phyloP scores from a whole-genome alignment of 2,113 vertebrate species.

The Acrocephalus kingi region DNA sequence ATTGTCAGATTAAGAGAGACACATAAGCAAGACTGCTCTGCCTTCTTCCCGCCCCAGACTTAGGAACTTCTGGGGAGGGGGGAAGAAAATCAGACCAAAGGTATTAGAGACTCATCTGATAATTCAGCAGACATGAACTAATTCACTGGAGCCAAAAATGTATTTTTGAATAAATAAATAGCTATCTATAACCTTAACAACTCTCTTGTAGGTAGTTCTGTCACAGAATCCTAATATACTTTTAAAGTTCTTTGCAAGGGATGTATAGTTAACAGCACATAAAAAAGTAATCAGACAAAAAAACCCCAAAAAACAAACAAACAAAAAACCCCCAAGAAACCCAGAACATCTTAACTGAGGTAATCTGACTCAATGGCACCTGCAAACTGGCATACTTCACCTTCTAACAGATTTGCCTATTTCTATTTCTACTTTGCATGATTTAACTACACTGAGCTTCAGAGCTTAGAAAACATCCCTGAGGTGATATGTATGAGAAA shows the following conservation, averaged over 20 bases:
- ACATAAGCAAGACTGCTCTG: not conserved
- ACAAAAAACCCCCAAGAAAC: not conserved
- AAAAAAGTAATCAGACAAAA: not conserved
- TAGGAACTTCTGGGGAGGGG: fast-evolving
- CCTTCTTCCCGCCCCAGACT: fast-evolving
- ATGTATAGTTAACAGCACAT: not conserved
- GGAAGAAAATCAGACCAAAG: not conserved
- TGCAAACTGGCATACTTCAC: not conserved
- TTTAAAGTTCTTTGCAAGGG: not conserved
- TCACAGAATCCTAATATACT: not conserved
- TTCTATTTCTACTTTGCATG: not conserved
- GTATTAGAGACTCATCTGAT: not conserved
- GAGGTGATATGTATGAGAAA: not conserved
- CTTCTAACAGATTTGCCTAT: not conserved
- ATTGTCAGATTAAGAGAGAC: not conserved
- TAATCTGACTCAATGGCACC: not conserved
- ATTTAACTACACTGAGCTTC: not conserved
- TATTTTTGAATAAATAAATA: not conserved
- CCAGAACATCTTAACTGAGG: not conserved
- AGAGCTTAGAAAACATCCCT: not conserved
- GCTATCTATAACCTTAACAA: not conserved
- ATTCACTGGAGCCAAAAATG: not conserved
- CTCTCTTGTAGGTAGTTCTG: not conserved
- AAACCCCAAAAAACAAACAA: too few relatives aligned
- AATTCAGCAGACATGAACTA: not conserved